A percentile compares a stretch with the other conserved stretches of the same genome.
Conservation (phyloP, 1,140 invertebrate genomes). For the Sycophaga agraensis region DNA sequence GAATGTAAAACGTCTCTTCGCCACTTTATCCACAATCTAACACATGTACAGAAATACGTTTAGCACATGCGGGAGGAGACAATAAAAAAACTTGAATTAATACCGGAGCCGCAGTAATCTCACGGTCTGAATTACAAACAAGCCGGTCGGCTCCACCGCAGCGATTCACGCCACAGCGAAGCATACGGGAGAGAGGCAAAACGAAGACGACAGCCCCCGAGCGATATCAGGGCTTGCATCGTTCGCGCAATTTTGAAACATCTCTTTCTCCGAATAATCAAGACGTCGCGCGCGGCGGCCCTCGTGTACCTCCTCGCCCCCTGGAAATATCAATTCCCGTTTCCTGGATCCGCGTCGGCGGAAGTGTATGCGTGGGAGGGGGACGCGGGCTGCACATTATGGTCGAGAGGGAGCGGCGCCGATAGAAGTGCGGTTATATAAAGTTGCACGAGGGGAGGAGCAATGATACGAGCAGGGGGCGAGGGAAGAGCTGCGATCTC, state of each 20-base stretch:
- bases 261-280: not conserved
- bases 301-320: too few relatives aligned
- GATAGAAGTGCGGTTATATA: not conserved
- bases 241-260: not conserved
- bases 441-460: not conserved
- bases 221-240: not conserved
- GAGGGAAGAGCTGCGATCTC: not conserved
- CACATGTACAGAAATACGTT: not conserved
- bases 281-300: not conserved
- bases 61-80: not conserved
- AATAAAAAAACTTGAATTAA: conserved; percentile 6
- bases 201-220: not conserved
- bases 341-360: not conserved
- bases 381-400: not conserved
- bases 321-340: conserved; percentile 4
- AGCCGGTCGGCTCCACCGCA: too few relatives aligned
- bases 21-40: too few relatives aligned
- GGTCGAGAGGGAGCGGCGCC: not conserved
- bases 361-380: not conserved
- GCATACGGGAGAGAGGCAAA: not conserved
- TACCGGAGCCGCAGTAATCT: not conserved
- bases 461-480: not conserved
- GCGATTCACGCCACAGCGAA: not conserved
- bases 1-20: not conserved
- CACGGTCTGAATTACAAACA: not conserved